Base-by-base conservation (phyloP, 2,797 vertebrate species). In the Acipenser oxyrinchus region DNA sequence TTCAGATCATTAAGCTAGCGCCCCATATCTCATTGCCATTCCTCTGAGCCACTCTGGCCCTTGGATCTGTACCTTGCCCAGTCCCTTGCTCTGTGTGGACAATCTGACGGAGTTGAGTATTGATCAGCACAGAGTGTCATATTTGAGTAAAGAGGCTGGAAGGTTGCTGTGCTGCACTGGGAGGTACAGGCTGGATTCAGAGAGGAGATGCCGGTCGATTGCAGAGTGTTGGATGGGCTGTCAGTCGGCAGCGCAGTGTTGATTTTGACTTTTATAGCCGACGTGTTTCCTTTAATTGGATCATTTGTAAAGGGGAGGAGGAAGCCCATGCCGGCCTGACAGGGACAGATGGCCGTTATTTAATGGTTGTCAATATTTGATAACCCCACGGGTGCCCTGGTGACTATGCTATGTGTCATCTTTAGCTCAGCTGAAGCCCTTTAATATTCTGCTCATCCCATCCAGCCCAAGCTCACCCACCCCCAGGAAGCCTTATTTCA, bases 301-400 rank as follows among this genome's bases (percentile, higher is more conserved):
- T 91, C 86, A 89, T 89, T 89, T 90, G 86, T 88, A 89, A 89
- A 88, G 87, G 83, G 86, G 82, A 89, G 86, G 86, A 89, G 83
- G 85, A 83, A 80, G 85, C 86, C 84, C 83, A 81, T 78, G 83
- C 79, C 74, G 74, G 80, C 81, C 78, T 88, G 90, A 87, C 85
- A 86, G 76, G 86, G 84, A 91, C 84, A 88, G 90, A 93, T 88
- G 87, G 82, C 76, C 80, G 83, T 91, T 89, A 88, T 90, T 87
- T 88, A 84, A 88, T 86, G 89, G 89, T 87, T 86, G 90, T 92
- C 87, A 90, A 87, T 91, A 90, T 91, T 90, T 92, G 88, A 92
- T 92, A 88, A 91, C 90, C 74, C 83, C 83, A 86, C 69, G 3
- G 83, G 89, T 89, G 85, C 83, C 82, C 80, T 79, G 88, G 81